Base-by-base conservation (phyloP, 2,888 invertebrate genomes). In the Emmelina monodactyla region DNA sequence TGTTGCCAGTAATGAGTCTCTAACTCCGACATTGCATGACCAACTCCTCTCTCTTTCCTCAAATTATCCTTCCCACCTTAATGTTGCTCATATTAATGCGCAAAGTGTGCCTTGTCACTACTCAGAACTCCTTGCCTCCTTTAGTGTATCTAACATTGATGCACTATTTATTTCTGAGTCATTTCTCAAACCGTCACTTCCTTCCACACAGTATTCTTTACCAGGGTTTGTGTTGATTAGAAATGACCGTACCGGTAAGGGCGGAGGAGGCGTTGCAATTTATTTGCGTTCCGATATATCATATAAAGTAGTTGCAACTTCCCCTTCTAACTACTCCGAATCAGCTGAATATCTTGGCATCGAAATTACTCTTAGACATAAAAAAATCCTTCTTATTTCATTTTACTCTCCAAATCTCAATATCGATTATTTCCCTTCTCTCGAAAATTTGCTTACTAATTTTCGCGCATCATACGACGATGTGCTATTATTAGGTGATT, bases 401-500 rank as follows among this genome's bases (percentile, higher is more conserved):
- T 7, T 34, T 22, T 34, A 34, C 22, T 14, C 14, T 34, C 35
- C 38, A 33, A 14, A 29, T 25, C 29, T 22, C 16, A 22, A n/a
- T n/a, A 31, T 6, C 16, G 19, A 22, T 10, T 16, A 13, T 19
- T 22, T 31, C 10, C 6, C 5, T 15, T 34, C 32, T 31, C 13
- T 36, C n/a, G 34, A n/a, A 14, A 14, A 16, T 13, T 16, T 35
- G 2, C 13, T 43, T 1, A 37, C 40, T 13, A 11, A 38, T 10
- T 9, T 45, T 3, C 13, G 35, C 12, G 28, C 43, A 2, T 31
- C 34, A 5, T 42, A 40, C 28, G n/a, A 11, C n/a, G 36, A 42
- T 28, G 33, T 34, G 6, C 16, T 46, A n/a, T 37, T 43, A 22
- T 35, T 45, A 37, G 41, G 41, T 3, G 38, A 42, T 16, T 39